phyloP scores from a whole-genome alignment of 1,140 invertebrate species.

The Campodea augens region DNA sequence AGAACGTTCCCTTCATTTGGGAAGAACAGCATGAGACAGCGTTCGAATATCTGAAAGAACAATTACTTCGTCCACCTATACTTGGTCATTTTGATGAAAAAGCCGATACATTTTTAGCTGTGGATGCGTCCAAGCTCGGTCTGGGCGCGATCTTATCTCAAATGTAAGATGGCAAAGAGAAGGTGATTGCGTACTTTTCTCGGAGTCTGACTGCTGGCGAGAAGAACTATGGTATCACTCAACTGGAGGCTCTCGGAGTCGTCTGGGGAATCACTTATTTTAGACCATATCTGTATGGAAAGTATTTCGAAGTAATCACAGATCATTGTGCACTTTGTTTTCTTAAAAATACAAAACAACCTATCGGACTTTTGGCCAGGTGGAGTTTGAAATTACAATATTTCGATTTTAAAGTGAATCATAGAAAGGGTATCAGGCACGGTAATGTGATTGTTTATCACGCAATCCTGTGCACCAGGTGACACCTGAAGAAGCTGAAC shows the following conservation, averaged over 20 bases:
- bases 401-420: conserved; percentile 10
- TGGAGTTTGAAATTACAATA: conserved; percentile 12
- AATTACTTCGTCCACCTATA: not conserved
- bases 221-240: not conserved
- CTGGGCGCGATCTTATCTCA: not conserved
- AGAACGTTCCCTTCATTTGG: not conserved
- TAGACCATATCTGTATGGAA: not conserved
- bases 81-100: not conserved
- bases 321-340: conserved; percentile 8
- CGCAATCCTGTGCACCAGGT: conserved; percentile 1
- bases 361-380: conserved; percentile 11
- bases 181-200: not conserved
- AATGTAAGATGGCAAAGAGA: not conserved
- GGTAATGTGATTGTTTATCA: conserved; percentile 13
- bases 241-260: not conserved
- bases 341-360: conserved; percentile 7
- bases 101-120: not conserved
- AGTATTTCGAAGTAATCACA: not conserved
- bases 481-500: not conserved
- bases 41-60: not conserved
- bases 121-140: not conserved
- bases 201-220: not conserved
- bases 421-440: conserved; percentile 12
- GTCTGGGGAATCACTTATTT: not conserved
- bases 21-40: not conserved